Base-by-base conservation (phyloP, 2,797 vertebrate species). In the Crax fasciolata region DNA sequence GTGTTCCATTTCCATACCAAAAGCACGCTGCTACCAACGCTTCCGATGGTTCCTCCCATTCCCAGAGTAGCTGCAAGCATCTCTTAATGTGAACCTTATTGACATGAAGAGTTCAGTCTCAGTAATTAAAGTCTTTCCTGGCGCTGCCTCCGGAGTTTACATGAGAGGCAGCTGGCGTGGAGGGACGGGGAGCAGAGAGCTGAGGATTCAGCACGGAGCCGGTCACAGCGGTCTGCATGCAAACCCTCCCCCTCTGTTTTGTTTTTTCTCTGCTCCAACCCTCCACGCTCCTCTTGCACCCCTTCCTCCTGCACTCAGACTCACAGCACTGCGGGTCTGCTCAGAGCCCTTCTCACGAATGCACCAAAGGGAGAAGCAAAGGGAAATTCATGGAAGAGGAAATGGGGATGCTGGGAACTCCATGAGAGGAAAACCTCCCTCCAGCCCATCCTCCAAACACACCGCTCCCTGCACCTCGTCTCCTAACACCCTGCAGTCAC, bases 31-130 rank as follows among this genome's bases (percentile, higher is more conserved):
- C 84, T 70, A 49, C 91, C 89, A 84, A 35, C n/a, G 2, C 66
- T 51, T 27, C 17, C 58, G 90, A 84, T 5, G 83, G 11, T 78
- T 58, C 83, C 83, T 66, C 20, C 2, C 6, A 0, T 38, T 87
- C 80, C 77, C 89, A 46, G 88, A 68, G 92, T 20, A 61, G 76
- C 80, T 27, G 57, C 51, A 46, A 73, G 88, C 87, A 90, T 78
- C 54, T 1, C 1, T 39, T 96, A 93, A 96, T 91, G 62, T 5
- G 62, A 95, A 89, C 89, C 94, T 76, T 11, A 62, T 38, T 85
- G 94, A n/a, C 2, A 0, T 1, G 14, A 59, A 39, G 84, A 70
- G 87, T 1, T 70, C 7, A 2, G 30, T 67, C 74, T 62, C 79
- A 32, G 2, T 15, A 67, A 91, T 85, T 85, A 66, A 63, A 87